Evolutionary conservation across 1,140 invertebrate genomes (phyloP), one percentile per base, ranked within the genome.

Genomic region (Drosophila aff.): DNA sequence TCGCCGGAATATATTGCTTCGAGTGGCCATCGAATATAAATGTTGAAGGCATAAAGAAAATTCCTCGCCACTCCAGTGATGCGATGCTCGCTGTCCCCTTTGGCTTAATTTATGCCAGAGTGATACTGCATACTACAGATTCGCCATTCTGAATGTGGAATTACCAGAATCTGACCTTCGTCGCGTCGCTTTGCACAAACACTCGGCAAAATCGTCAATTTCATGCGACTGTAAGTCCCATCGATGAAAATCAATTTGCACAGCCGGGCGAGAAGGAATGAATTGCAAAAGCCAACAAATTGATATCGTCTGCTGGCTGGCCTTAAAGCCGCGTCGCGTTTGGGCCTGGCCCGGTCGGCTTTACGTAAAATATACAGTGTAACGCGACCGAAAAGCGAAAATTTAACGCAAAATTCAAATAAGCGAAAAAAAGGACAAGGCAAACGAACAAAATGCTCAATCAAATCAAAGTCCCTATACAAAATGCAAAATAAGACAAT

Each of bases 401-500:
- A 46, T 31, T 50, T 59, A 38, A 41, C 31, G 28, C 31, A 72
- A 72, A 71, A 83, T 89, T 83, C 69, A 78, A 89, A 84, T 89
- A 55, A 83, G 84, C 73, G 63, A 72, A 67, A 72, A 67, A 53
- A 53, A 75, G 66, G 65, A 68, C 79, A 63, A 52, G 60, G 44
- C 63, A 52, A 49, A 41, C 55, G 65, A 74, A 75, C 52, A 52
- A 87, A 84, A 84, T 90, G 85, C 75, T 89, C 84, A 89, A 90
- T 89, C 84, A 89, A 89, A 90, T 89, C 85, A 90, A 81, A 89
- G 77, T 55, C 72, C 41, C 36, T 31, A 53, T 52, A 77, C 63
- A 77, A 78, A 81, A 89, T 84, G 65, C 84, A 82, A 79, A 87
- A 78, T 81, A 89, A 87, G 77, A 89, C 83, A 89, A 87, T 76